Evolutionary conservation across 2,113 vertebrate species (phyloP).

Genomic region (Ia io): DNA sequence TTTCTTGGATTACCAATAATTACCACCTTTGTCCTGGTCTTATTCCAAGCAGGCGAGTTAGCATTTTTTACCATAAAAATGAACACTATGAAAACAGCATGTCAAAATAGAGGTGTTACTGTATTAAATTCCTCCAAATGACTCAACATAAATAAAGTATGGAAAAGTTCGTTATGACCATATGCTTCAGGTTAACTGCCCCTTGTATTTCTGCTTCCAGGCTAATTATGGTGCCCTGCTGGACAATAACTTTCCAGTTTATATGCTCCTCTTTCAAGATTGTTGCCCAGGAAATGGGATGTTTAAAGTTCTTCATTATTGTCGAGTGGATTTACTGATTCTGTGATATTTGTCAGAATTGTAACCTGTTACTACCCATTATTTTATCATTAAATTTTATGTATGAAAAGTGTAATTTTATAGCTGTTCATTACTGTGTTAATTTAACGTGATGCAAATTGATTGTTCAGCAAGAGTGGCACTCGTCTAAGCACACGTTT

Average conservation of each 20-base stretch:
- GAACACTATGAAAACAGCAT: conserved; percentile 33
- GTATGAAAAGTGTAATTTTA: conserved; percentile 51
- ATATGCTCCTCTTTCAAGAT: conserved; percentile 11
- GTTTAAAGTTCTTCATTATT: conserved; percentile 9
- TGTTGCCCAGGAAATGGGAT: conserved; percentile 32
- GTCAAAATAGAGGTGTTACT: conserved; percentile 44
- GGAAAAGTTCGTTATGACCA: background rate
- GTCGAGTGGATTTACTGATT: conserved; percentile 22
- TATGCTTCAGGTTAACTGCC: conserved; percentile 9
- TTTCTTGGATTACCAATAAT: conserved; percentile 71
- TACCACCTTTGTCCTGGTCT: conserved; percentile 62
- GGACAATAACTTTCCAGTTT: conserved; percentile 52
- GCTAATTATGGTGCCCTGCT: background rate
- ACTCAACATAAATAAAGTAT: conserved; percentile 46
- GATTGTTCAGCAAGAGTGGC: background rate
- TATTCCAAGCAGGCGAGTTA: conserved; percentile 45
- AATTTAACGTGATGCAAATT: conserved; percentile 64
- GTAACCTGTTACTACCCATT: conserved; percentile 64
- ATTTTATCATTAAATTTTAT: conserved; percentile 68
- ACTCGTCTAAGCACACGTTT: background rate
- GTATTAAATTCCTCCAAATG: conserved; percentile 50
- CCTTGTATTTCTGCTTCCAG: conserved; percentile 32
- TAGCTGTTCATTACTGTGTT: conserved; percentile 58
- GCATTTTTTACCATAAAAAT: conserved; percentile 50
- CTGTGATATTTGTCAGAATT: conserved; percentile 38